Conservation (phyloP, 2,797 vertebrate species). For the Uromys caudimaculatus region DNA sequence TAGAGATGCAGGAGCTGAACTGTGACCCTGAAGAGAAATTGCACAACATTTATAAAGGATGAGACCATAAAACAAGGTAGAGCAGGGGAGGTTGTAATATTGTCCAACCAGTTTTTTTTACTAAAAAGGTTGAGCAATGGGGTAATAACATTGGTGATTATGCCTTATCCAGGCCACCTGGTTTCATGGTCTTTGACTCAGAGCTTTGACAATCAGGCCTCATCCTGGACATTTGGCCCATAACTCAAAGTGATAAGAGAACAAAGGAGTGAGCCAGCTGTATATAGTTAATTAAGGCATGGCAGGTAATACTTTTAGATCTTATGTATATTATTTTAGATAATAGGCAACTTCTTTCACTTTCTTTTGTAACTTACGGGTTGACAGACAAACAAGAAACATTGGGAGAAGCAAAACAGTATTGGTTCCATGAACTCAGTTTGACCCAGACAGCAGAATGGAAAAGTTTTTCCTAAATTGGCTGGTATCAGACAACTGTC, state of each 20-base stretch:
- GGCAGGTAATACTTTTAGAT: not conserved
- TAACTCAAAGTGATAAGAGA: not conserved
- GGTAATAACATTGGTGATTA: not conserved
- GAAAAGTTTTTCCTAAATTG: not conserved
- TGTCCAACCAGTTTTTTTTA: not conserved
- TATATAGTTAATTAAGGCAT: not conserved
- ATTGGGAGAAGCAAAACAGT: not conserved
- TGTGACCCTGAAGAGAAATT: not conserved
- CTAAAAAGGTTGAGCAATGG: not conserved
- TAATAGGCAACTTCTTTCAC: not conserved
- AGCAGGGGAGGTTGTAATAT: not conserved
- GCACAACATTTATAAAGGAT: not conserved
- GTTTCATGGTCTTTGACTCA: not conserved
- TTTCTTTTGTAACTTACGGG: not conserved
- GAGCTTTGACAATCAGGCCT: not conserved
- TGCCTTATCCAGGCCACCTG: not conserved
- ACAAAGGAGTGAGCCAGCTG: not conserved
- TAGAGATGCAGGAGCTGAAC: not conserved
- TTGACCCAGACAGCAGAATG: not conserved
- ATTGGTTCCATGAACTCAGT: not conserved
- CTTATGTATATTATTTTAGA: not conserved
- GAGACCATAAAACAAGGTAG: not conserved
- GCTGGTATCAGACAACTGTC: not conserved
- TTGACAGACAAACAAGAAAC: not conserved
- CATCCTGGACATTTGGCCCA: not conserved